Percentiles rank a stretch among this genome's conserved stretches.
Evolutionary conservation across 92 coral and sea anemone species (phyloP).

Genomic region (Heliopora coerulea): DNA sequence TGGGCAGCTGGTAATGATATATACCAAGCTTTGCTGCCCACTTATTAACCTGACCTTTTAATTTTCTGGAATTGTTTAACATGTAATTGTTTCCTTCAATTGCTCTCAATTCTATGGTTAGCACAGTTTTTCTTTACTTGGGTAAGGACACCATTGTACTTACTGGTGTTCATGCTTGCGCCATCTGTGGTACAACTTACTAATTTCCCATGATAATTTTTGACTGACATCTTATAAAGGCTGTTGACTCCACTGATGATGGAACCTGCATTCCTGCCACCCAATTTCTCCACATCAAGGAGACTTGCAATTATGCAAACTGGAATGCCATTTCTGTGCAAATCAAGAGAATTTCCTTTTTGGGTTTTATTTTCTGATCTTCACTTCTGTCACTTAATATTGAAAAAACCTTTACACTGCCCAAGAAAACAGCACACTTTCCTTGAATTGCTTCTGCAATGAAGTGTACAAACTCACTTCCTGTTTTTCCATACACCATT

Average conservation of each 20-base stretch:
- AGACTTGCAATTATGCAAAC: conserved; percentile 47
- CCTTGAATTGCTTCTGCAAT: conserved; percentile 46
- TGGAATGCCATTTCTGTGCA: conserved; percentile 44
- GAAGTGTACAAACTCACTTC: conserved; percentile 47
- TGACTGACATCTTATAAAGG: conserved; percentile 18
- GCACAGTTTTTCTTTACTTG: conserved; percentile 40
- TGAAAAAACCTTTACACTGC: conserved; percentile 43
- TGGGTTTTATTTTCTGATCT: conserved; percentile 47
- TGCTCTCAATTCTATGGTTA: conserved; percentile 48
- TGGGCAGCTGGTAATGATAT: conserved; percentile 37
- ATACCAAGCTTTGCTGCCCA: conserved; percentile 36
- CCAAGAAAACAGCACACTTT: conserved; percentile 41
- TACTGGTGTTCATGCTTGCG: conserved; percentile 50
- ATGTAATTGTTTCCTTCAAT: conserved; percentile 39
- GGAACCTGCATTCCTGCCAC: conserved; percentile 39
- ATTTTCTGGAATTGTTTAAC: conserved; percentile 40
- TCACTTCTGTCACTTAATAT: conserved; percentile 49
- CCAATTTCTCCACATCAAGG: conserved; percentile 45
- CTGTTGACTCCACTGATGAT: conserved; percentile 40
- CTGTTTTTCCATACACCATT: conserved; percentile 53
- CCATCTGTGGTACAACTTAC: conserved; percentile 51
- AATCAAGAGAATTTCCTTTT: conserved; percentile 45
- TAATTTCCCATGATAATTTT: conserved; percentile 30
- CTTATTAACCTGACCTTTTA: conserved; percentile 39
- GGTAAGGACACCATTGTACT: conserved; percentile 41